Evolutionary conservation across 2,113 vertebrate genomes (phyloP).

Genomic region (Ornithorhynchus anatinus): DNA sequence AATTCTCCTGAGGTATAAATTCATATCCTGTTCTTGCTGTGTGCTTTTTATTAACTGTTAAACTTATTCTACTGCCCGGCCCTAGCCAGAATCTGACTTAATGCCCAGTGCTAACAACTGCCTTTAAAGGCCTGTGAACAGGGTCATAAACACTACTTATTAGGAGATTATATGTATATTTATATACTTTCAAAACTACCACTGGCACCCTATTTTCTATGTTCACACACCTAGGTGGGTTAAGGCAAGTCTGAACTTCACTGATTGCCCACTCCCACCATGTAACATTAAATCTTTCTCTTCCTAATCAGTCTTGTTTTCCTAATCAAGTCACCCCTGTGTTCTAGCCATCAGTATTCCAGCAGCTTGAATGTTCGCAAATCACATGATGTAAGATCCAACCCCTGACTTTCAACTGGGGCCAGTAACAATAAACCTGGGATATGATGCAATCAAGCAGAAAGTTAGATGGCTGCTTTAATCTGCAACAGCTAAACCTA

Average conservation of each 20-base stretch:
- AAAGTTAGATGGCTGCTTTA: not conserved
- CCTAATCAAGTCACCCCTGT: constrained; percentile 44
- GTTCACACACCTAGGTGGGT: not conserved
- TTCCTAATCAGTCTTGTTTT: constrained; percentile 57
- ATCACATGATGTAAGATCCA: constrained; percentile 25
- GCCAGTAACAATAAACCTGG: constrained; percentile 16
- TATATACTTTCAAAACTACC: constrained; percentile 7
- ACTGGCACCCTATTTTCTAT: not conserved
- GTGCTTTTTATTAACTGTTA: constrained; percentile 46
- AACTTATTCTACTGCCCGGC: constrained; percentile 31
- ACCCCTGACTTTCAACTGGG: constrained; percentile 17
- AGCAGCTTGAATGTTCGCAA: constrained; percentile 38
- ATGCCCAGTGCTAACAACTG: constrained; percentile 60
- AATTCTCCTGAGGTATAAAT: constrained; percentile 40
- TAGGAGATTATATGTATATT: constrained; percentile 22
- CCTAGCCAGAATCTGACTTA: constrained; percentile 38
- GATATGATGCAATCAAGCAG: not conserved
- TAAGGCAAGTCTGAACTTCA: not conserved
- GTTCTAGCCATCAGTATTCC: constrained; percentile 43
- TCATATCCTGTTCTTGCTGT: constrained; percentile 51
- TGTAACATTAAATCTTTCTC: constrained; percentile 40
- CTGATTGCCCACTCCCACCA: not conserved
- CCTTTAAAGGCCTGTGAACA: constrained; percentile 58
- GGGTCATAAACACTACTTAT: constrained; percentile 59
- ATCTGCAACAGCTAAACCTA: not conserved